Conservation (phyloP, 2,797 vertebrate species). For the Falco peregrinus region DNA sequence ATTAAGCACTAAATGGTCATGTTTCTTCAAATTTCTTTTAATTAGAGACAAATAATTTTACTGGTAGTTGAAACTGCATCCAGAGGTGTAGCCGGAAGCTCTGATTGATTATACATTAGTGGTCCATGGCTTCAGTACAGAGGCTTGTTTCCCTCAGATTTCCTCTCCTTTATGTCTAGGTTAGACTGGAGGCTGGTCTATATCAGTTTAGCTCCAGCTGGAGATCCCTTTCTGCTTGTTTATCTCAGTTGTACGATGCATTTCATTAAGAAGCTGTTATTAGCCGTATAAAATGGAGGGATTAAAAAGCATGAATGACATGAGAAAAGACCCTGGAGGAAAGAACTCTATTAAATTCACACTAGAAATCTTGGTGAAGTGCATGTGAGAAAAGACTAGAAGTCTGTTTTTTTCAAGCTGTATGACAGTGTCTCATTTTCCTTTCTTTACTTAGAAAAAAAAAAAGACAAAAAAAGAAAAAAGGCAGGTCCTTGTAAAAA, state of each 20-base stretch:
- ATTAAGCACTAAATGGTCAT: background rate
- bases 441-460: background rate
- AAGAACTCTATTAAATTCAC: slow-evolving; percentile 1
- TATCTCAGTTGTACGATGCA: slow-evolving; percentile 32
- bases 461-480: background rate
- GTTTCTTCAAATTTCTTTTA: slow-evolving; percentile 7
- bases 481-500: background rate
- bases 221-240: background rate
- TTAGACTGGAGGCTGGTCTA: slow-evolving; percentile 1
- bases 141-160: background rate
- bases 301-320: slow-evolving; percentile 48
- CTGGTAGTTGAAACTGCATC: background rate
- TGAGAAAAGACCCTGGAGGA: slow-evolving; percentile 14
- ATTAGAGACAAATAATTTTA: background rate
- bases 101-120: background rate
- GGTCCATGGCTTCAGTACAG: background rate
- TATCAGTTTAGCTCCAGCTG: slow-evolving; percentile 44
- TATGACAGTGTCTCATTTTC: background rate
- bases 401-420: background rate
- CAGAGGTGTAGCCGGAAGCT: background rate
- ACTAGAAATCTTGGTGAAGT: background rate
- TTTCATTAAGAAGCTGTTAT: slow-evolving; percentile 39
- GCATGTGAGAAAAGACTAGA: background rate
- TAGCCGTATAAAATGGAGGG: background rate
- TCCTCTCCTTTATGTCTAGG: background rate